phyloP scores from a whole-genome alignment of 2,888 invertebrate species.

The Acrocyrtus sp. region DNA sequence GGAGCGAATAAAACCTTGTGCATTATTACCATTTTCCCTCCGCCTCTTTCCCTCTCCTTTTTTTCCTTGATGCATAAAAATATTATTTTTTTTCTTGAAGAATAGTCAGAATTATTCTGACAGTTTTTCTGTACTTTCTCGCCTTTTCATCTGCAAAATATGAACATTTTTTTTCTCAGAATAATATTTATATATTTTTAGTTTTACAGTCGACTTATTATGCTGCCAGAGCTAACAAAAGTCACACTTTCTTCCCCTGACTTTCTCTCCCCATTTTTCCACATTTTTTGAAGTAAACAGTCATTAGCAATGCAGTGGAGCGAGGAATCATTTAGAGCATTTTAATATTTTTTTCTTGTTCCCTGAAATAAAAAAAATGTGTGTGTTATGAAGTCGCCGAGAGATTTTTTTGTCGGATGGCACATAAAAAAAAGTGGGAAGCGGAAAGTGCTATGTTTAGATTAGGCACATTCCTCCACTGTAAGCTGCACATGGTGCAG shows the following conservation, averaged over 20 bases:
- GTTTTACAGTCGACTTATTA: conserved; percentile 7
- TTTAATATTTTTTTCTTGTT: conserved; percentile 30
- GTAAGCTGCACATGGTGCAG: too few species aligned
- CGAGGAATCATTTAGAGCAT: conserved; percentile 30
- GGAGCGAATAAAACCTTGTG: too few species aligned
- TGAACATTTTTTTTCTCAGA: too few species aligned
- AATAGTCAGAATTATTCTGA: conserved; percentile 44
- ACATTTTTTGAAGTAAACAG: conserved; percentile 32
- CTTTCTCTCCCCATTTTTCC: conserved; percentile 19
- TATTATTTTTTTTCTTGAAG: too few species aligned
- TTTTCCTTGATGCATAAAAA: conserved; percentile 28
- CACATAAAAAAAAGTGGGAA: too few species aligned
- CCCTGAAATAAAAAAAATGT: conserved; percentile 3
- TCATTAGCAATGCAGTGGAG: conserved; percentile 39
- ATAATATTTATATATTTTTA: conserved; percentile 8
- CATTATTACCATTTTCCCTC: conserved; percentile 1
- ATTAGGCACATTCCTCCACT: too few species aligned
- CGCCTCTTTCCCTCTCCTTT: background rate
- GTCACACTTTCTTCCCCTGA: conserved; percentile 33
- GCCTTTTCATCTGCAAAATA: conserved; percentile 25
- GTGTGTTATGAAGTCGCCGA: background rate
- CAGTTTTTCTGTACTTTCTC: conserved; percentile 26
- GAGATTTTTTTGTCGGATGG: too few species aligned
- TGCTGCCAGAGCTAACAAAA: conserved; percentile 18
- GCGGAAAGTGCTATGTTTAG: too few species aligned